Percentiles rank a stretch among this genome's conserved stretches.
Conservation (phyloP, 2,113 vertebrate species). For the Ictalurus furcatus region DNA sequence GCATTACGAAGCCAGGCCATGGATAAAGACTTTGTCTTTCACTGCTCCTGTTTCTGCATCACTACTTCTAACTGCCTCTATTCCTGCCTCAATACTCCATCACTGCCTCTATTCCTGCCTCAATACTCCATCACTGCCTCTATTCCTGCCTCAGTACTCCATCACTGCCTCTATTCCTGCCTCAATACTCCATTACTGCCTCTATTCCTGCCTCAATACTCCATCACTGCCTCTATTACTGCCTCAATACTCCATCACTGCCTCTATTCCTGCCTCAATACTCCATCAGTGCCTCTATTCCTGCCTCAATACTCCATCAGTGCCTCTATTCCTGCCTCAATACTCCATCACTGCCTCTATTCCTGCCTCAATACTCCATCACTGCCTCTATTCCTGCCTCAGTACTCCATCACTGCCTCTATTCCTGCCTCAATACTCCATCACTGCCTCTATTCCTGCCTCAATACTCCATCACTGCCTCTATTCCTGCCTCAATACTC, state of each 20-base stretch:
- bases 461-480: background rate
- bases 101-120: no score
- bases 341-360: background rate
- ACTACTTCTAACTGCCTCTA: no score
- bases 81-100: no score
- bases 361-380: background rate
- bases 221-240: background rate
- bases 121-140: no score
- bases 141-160: background rate
- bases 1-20: no score
- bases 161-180: no score
- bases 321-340: background rate
- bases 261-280: background rate
- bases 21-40: background rate
- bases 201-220: background rate
- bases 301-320: background rate
- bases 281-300: background rate
- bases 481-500: background rate
- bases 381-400: no score
- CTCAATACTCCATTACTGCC: background rate
- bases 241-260: background rate
- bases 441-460: background rate
- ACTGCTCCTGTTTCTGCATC: background rate
- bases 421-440: background rate
- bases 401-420: background rate